A percentile compares a stretch with the other conserved stretches of the same genome.
Evolutionary conservation across 2,113 vertebrate species (phyloP).

Genomic region (Crotophaga sulcirostris): DNA sequence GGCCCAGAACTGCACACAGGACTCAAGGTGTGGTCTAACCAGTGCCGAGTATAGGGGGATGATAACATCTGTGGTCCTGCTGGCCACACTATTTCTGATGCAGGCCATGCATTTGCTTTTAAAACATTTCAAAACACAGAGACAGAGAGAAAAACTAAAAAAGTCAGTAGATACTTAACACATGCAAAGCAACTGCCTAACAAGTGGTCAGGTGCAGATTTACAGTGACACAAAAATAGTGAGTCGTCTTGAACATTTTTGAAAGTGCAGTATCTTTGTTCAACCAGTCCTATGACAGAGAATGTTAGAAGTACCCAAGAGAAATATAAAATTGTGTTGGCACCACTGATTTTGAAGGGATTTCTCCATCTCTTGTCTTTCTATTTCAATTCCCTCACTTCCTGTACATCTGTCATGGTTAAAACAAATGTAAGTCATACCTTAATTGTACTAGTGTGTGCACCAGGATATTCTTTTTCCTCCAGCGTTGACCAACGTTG

Average conservation of each 20-base stretch:
- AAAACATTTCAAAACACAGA: background rate
- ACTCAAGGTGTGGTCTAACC: too few relatives aligned
- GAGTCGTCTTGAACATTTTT: background rate
- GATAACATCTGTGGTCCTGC: too few relatives aligned
- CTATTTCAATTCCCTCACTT: background rate
- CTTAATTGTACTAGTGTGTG: slow-evolving; percentile 92
- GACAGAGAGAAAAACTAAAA: background rate
- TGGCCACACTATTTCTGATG: too few relatives aligned
- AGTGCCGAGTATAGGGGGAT: too few relatives aligned
- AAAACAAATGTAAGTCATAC: slow-evolving; percentile 68
- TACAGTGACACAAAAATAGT: background rate
- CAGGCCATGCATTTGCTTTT: background rate
- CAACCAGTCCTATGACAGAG: background rate
- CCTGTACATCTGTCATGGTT: background rate
- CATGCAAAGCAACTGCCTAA: background rate
- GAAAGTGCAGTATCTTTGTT: background rate
- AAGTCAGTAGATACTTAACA: background rate
- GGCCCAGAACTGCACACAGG: too few relatives aligned
- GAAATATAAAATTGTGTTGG: background rate
- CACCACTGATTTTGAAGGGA: background rate
- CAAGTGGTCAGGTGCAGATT: background rate
- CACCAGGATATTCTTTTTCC: slow-evolving; percentile 97
- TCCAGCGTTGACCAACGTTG: slow-evolving; percentile 96
- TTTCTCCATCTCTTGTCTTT: background rate
- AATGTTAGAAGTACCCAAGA: background rate